phyloP scores from a whole-genome alignment of 2,797 vertebrate genomes.

The Anguilla anguilla region DNA sequence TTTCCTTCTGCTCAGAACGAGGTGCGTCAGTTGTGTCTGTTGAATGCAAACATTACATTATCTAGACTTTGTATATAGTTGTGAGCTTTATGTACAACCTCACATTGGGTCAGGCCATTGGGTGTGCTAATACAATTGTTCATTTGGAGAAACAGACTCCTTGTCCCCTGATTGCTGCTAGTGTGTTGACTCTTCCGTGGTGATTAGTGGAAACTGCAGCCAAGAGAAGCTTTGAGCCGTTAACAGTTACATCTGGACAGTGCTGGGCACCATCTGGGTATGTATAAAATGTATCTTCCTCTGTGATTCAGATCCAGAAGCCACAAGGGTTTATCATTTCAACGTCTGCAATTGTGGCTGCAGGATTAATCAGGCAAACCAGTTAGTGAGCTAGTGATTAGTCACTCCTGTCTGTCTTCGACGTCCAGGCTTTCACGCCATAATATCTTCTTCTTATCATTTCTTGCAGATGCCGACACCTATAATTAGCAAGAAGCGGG shows the following conservation, averaged over 20 bases:
- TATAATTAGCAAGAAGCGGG: background rate
- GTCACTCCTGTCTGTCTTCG: background rate
- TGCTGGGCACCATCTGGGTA: background rate
- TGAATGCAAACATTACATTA: background rate
- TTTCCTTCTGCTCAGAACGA: background rate
- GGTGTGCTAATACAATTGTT: background rate
- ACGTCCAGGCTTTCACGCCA: background rate
- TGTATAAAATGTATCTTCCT: constrained; percentile 3
- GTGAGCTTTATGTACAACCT: background rate
- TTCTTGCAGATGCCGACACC: constrained; percentile 5
- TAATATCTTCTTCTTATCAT: background rate
- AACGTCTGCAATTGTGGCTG: background rate
- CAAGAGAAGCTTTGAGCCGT: background rate
- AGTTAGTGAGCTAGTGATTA: background rate
- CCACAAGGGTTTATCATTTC: constrained; percentile 3
- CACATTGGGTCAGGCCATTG: background rate
- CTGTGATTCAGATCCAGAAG: background rate
- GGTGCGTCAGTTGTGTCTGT: background rate
- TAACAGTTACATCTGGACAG: background rate
- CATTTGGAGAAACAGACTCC: background rate
- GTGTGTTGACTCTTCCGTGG: background rate
- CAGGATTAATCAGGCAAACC: background rate
- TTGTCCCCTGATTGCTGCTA: background rate
- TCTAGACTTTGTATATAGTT: background rate
- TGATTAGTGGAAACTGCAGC: background rate